Evolutionary conservation across 2,797 vertebrate genomes (phyloP).

Genomic region (Eidolon dupreanum): DNA sequence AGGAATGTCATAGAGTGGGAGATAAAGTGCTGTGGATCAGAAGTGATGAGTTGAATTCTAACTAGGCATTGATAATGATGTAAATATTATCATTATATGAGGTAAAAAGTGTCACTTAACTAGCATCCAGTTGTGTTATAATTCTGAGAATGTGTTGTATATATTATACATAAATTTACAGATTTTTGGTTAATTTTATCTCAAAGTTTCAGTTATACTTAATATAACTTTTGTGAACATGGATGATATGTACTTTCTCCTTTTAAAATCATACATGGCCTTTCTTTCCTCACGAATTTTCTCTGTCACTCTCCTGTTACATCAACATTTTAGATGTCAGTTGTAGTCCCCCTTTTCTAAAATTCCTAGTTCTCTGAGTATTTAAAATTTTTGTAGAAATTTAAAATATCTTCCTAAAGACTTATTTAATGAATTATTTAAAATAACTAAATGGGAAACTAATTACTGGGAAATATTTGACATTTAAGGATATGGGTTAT

Average conservation of each 20-base stretch:
- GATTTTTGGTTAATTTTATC: neutral
- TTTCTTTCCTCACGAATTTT: neutral
- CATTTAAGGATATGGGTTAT: neutral
- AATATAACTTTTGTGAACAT: neutral
- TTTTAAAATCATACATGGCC: neutral
- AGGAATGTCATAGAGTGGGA: neutral
- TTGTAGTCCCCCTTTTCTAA: neutral
- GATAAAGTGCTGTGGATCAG: neutral
- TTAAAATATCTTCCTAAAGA: slow-evolving; percentile 20
- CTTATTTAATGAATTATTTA: neutral
- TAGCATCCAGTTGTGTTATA: neutral
- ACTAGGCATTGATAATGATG: neutral
- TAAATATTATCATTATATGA: neutral
- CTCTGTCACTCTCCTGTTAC: neutral
- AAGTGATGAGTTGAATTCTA: neutral
- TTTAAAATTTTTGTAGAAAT: neutral
- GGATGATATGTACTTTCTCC: neutral
- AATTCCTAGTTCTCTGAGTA: neutral
- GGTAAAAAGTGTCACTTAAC: neutral
- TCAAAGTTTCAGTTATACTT: neutral
- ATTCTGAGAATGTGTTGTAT: neutral
- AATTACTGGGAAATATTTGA: neutral
- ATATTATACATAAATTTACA: neutral
- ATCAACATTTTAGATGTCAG: neutral
- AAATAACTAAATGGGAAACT: neutral